A percentile compares a stretch with the other conserved stretches of the same genome.
These are phyloP conservation scores for Phymatocera aterrima DNA, from an alignment of 2,888 invertebrate genomes.

Conservation along the genomic window DNA sequence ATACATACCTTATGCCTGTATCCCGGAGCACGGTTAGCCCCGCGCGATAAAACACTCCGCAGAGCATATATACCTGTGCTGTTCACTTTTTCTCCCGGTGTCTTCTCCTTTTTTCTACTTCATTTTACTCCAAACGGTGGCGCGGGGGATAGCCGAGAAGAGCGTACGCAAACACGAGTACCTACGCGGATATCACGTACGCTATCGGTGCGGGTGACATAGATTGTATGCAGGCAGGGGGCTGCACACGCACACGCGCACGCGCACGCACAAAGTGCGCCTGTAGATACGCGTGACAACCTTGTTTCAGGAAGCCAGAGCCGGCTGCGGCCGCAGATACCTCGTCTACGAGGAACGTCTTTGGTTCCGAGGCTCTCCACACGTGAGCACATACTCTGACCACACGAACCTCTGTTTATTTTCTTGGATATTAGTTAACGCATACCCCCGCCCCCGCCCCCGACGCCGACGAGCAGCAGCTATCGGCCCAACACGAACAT, in stretches of 20 bases:
- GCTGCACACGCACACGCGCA: background rate
- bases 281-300: slow-evolving; percentile 49
- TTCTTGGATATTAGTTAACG: slow-evolving; percentile 61
- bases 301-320: slow-evolving; percentile 61
- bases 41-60: background rate
- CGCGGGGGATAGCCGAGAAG: too few species aligned
- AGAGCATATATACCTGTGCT: too few species aligned
- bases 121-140: too few species aligned
- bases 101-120: too few species aligned
- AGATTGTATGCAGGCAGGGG: background rate
- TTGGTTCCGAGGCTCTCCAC: slow-evolving; percentile 57
- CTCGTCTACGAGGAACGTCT: slow-evolving; percentile 59
- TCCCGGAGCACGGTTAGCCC: too few species aligned
- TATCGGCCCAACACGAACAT: slow-evolving; percentile 14
- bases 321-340: too few species aligned
- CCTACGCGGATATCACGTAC: background rate
- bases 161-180: background rate
- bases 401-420: slow-evolving; percentile 61
- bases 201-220: background rate
- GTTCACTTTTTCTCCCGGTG: too few species aligned
- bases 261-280: background rate
- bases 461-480: background rate
- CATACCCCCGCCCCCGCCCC: slow-evolving; percentile 26
- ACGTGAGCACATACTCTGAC: too few species aligned
- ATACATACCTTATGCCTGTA: background rate